These are phyloP conservation scores for Ferrisia virgata DNA, from an alignment of 2,888 invertebrate genomes.

Conservation along the genomic window DNA sequence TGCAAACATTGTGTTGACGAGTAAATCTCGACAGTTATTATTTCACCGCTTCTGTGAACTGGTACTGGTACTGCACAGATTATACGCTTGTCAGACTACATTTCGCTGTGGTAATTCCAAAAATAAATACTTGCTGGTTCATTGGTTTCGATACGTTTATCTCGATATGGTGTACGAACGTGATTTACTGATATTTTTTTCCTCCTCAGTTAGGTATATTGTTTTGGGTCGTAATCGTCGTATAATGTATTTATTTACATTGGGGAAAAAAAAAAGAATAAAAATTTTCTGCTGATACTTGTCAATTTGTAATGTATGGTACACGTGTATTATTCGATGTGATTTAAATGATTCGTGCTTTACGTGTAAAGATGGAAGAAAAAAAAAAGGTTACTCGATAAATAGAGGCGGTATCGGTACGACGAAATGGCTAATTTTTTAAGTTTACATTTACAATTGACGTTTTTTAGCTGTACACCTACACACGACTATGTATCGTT, in stretches of 20 bases:
- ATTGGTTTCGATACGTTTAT: not conserved
- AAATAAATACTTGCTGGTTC: constrained; percentile 24
- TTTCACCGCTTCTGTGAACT: not conserved
- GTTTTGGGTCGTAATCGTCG: not conserved
- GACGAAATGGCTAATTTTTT: constrained; percentile 3
- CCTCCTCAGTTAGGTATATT: not conserved
- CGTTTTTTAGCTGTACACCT: constrained; percentile 2
- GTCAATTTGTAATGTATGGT: not conserved
- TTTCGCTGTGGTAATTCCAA: not conserved
- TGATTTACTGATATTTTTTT: not conserved
- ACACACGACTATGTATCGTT: not conserved
- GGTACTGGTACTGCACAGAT: not conserved
- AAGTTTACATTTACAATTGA: not conserved
- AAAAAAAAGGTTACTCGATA: not conserved
- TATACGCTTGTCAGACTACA: not conserved
- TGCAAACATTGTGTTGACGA: not conserved
- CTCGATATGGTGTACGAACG: not conserved
- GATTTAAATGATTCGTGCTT: constrained; percentile 19
- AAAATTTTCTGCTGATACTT: not conserved
- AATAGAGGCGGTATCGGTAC: not conserved
- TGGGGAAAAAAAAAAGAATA: not conserved
- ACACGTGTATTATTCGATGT: not conserved
- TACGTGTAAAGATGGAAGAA: not conserved
- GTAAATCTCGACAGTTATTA: not conserved
- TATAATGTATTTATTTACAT: not conserved